phyloP scores from a whole-genome alignment of 2,113 vertebrate genomes.

The Trogon surrucura region DNA sequence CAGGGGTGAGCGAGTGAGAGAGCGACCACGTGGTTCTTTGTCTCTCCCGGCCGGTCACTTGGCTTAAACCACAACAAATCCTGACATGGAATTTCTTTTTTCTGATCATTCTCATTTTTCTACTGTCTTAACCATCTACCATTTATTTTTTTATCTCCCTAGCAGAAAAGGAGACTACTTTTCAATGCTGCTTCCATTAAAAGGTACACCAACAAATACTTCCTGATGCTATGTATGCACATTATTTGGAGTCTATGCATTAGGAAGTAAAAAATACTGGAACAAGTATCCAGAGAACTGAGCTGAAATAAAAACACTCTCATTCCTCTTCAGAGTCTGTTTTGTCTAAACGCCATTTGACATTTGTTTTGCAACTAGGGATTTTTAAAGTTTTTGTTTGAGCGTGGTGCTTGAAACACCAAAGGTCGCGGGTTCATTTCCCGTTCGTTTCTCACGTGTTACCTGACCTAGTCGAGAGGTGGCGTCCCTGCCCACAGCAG shows the following conservation, averaged over 20 bases:
- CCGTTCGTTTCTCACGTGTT: no score
- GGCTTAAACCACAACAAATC: no score
- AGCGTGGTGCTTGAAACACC: no score
- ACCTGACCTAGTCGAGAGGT: no score
- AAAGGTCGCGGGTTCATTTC: no score
- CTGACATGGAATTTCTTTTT: background rate
- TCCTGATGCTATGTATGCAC: background rate
- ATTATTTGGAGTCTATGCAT: background rate
- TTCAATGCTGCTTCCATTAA: background rate
- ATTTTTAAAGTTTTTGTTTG: background rate
- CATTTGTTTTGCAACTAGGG: background rate
- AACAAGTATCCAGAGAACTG: background rate
- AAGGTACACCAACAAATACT: background rate
- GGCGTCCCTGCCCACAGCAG: no score
- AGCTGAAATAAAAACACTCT: rapidly evolving
- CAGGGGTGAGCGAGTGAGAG: no score
- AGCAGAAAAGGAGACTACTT: background rate
- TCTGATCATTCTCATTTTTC: background rate
- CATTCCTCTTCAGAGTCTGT: background rate
- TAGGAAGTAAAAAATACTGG: background rate
- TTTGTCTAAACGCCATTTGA: background rate
- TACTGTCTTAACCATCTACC: background rate
- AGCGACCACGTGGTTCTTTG: no score
- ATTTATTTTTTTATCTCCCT: background rate
- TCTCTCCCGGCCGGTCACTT: no score